Evolutionary conservation across 2,888 invertebrate genomes (phyloP).

Genomic region (Eledone cirrhosa): DNA sequence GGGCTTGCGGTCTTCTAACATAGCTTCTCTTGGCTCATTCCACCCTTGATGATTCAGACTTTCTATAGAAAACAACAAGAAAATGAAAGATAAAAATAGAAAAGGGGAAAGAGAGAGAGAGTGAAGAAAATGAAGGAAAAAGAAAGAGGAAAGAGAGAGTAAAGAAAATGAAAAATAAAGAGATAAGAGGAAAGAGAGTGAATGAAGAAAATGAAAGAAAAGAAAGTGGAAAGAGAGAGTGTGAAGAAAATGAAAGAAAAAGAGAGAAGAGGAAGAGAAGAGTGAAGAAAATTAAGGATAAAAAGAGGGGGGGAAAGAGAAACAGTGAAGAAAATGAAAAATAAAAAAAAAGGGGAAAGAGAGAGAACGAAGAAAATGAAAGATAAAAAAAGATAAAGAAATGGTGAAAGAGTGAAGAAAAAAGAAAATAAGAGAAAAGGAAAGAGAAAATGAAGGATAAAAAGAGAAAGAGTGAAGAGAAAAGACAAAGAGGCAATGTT

Average conservation of each 20-base stretch:
- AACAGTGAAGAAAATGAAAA: not conserved
- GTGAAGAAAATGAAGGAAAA: not conserved
- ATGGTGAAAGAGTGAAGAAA: no score
- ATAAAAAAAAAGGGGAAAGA: not conserved
- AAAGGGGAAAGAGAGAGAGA: not conserved
- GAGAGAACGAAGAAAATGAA: not conserved
- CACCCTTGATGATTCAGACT: conserved; percentile 7
- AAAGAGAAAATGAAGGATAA: not conserved
- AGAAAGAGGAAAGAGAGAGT: not conserved
- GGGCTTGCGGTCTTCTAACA: conserved; percentile 24
- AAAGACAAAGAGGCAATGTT: not conserved
- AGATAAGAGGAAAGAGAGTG: not conserved
- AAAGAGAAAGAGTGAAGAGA: not conserved
- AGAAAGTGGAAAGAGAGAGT: not conserved
- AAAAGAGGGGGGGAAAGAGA: not conserved
- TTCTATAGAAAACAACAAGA: not conserved
- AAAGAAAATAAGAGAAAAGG: not conserved
- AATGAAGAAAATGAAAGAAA: not conserved
- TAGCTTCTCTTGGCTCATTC: conserved; percentile 10
- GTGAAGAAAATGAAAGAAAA: not conserved
- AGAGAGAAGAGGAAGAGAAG: not conserved
- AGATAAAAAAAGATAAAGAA: not conserved
- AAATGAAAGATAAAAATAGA: not conserved
- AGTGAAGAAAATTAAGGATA: not conserved
- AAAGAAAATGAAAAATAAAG: not conserved